phyloP scores from a whole-genome alignment of 2,113 vertebrate genomes.

The Azemiops feae region DNA sequence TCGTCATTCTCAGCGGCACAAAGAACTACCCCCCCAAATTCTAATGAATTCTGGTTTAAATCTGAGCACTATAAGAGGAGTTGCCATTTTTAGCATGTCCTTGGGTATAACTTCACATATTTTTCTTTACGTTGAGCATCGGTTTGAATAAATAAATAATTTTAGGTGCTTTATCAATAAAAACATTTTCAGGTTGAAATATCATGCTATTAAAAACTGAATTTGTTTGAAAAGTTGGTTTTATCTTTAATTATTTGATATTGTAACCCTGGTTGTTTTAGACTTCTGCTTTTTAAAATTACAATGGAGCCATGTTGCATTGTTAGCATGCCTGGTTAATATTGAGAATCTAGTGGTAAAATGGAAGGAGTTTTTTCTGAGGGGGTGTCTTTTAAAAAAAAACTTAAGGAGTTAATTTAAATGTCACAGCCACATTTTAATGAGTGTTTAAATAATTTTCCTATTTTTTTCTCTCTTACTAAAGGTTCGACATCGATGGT shows the following conservation, averaged over 20 bases:
- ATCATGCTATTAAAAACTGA: not conserved
- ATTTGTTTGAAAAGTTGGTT: not conserved
- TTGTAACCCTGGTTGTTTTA: not conserved
- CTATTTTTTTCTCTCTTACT: not conserved
- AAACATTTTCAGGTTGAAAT: not conserved
- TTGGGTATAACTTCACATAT: not conserved
- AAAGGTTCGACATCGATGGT: constrained; percentile 94
- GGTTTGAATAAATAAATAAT: not conserved
- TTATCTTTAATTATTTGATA: not conserved
- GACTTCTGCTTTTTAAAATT: rapidly evolving
- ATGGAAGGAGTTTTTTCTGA: not conserved
- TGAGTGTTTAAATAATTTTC: not conserved
- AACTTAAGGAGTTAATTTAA: not conserved
- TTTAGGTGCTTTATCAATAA: not conserved
- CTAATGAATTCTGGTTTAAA: not conserved
- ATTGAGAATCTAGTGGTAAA: rapidly evolving
- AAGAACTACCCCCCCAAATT: not conserved
- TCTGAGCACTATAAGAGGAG: not conserved
- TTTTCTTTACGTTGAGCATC: not conserved
- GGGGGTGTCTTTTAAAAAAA: not conserved
- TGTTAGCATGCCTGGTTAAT: not conserved
- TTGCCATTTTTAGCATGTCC: not conserved
- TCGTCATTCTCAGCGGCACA: not conserved
- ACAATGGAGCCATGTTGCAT: not conserved
- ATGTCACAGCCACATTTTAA: not conserved